These are phyloP conservation scores for Rallus limicola DNA, from an alignment of 2,113 vertebrate species.

Conservation along the genomic window DNA sequence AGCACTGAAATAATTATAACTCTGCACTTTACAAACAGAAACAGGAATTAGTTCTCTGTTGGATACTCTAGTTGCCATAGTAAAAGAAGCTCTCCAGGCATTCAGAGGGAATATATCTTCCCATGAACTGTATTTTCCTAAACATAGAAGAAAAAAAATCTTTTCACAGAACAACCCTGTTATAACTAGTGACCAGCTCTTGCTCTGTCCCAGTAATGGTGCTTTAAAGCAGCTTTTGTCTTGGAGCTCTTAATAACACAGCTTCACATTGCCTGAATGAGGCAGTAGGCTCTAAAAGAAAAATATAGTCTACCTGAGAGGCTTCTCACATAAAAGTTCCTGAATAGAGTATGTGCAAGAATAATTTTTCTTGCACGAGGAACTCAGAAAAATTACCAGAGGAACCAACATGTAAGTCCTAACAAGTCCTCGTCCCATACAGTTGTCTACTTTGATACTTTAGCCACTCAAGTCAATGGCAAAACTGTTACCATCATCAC, in stretches of 20 bases:
- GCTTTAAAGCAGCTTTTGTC: neutral
- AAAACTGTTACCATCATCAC: neutral
- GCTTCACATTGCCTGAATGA: neutral
- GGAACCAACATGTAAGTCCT: neutral
- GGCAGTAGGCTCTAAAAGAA: neutral
- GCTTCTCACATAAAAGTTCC: neutral
- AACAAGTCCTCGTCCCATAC: neutral
- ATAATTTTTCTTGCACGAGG: neutral
- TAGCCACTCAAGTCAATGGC: neutral
- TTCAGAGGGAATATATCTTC: neutral
- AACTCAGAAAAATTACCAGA: neutral
- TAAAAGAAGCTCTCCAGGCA: neutral
- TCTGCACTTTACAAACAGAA: slow-evolving; percentile 5
- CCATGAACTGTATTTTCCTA: slow-evolving; percentile 21
- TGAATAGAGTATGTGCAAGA: neutral
- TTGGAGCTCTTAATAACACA: neutral
- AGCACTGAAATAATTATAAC: slow-evolving; percentile 26
- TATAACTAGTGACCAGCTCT: neutral
- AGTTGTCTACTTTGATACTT: neutral
- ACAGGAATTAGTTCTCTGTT: slow-evolving; percentile 7
- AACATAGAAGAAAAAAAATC: neutral
- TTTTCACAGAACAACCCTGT: neutral
- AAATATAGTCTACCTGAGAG: neutral
- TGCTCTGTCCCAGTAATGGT: neutral
- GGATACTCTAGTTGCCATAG: neutral